Percentiles rank a stretch among this genome's conserved stretches.
Conservation (phyloP, 2,888 invertebrate genomes). For the Cephus sareptanus region DNA sequence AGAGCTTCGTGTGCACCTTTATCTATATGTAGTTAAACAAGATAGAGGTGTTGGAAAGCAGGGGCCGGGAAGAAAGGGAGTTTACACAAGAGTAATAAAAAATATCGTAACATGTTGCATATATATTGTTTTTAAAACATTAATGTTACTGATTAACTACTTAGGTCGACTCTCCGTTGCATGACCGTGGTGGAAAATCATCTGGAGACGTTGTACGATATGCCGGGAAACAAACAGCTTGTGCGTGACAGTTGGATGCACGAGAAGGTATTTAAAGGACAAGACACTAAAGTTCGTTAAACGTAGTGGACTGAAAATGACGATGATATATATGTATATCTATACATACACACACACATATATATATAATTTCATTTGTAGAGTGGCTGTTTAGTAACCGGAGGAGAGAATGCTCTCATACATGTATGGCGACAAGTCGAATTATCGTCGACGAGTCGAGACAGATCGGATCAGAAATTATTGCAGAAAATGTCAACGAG, state of each 20-base stretch:
- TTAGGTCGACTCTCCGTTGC: constrained; percentile 47
- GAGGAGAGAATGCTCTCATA: constrained; percentile 78
- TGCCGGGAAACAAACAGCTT: constrained; percentile 75
- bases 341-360: neutral
- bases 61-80: constrained; percentile 16
- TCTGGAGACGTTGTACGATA: constrained; percentile 70
- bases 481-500: constrained; percentile 46
- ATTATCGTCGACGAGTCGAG: constrained; percentile 27
- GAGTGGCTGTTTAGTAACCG: constrained; percentile 75
- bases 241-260: constrained; percentile 78
- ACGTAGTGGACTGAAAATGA: no score
- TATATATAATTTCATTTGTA: constrained; percentile 55
- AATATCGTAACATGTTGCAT: constrained; percentile 16
- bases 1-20: no score
- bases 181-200: constrained; percentile 67
- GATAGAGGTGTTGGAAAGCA: no score
- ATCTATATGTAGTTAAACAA: no score
- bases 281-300: no score
- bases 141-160: no score
- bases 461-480: constrained; percentile 39
- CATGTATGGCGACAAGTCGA: constrained; percentile 72
- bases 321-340: no score
- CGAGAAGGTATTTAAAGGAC: constrained; percentile 67
- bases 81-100: neutral
- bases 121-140: neutral